phyloP scores from a whole-genome alignment of 30 jellyfish, hydroid and myxozoan species.

The Hydra vulgaris region DNA sequence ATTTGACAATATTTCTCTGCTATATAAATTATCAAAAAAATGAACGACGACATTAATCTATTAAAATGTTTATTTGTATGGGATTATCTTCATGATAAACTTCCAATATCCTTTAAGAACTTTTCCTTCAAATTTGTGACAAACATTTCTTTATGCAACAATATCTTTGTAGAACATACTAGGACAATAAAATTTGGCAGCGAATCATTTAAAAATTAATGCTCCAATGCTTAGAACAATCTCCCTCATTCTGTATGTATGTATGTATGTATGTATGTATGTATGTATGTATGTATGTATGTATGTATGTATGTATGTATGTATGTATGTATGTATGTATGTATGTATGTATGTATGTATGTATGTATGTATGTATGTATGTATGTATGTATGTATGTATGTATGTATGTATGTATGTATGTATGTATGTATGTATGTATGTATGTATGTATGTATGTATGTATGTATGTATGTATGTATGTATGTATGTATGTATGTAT shows the following conservation, averaged over 20 bases:
- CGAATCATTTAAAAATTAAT: too few species aligned
- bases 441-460: not conserved
- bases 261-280: constrained; percentile 28
- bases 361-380: not conserved
- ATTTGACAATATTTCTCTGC: too few species aligned
- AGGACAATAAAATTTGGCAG: too few species aligned
- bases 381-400: constrained; percentile 1
- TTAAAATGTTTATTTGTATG: too few species aligned
- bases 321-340: constrained; percentile 18
- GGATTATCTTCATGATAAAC: too few species aligned
- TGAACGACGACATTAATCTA: too few species aligned
- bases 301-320: constrained; percentile 22
- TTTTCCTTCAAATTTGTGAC: too few species aligned
- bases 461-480: not conserved
- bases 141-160: too few species aligned
- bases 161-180: too few species aligned
- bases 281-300: constrained; percentile 26
- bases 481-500: not conserved
- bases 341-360: not conserved
- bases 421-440: not conserved
- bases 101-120: too few species aligned
- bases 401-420: not conserved
- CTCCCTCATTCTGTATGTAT: constrained; percentile 13
- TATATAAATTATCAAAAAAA: too few species aligned
- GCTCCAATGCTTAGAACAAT: too few species aligned